Conservation (phyloP, 2,797 vertebrate genomes). For the Acanthis flammea region DNA sequence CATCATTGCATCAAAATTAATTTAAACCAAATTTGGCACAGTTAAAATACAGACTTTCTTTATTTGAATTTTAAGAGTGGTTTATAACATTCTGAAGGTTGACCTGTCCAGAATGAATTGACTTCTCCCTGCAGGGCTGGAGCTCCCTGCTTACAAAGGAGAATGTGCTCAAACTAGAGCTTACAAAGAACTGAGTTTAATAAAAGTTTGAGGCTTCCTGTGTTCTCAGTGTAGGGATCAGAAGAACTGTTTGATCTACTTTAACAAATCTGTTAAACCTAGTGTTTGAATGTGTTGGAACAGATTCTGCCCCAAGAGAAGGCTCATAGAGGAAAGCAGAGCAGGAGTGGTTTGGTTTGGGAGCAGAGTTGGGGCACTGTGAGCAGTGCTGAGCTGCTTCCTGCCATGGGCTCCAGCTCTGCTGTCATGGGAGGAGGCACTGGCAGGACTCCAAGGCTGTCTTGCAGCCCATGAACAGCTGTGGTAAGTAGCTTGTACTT, state of each 20-base stretch:
- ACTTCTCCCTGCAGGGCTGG: background rate
- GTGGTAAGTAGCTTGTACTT: background rate
- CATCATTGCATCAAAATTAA: background rate
- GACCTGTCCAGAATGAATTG: background rate
- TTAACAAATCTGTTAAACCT: background rate
- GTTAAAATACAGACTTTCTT: background rate
- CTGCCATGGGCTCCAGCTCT: background rate
- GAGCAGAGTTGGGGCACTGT: background rate
- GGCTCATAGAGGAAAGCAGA: conserved; percentile 6
- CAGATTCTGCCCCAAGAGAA: conserved; percentile 18
- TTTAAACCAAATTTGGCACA: background rate
- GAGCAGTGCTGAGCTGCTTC: background rate
- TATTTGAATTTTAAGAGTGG: background rate
- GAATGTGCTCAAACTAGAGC: background rate
- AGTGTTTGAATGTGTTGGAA: conserved; percentile 49
- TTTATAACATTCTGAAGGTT: background rate
- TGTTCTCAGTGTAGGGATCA: background rate
- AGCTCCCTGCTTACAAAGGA: background rate
- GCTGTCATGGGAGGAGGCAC: background rate
- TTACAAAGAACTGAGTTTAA: background rate
- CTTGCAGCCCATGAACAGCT: background rate
- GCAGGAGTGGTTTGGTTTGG: background rate
- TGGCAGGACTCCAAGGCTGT: background rate
- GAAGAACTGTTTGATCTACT: background rate
- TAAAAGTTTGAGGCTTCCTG: background rate